A percentile compares a stretch with the other conserved stretches of the same genome.
Evolutionary conservation across 2,113 vertebrate species (phyloP).

Genomic region (Petrocephalus zakoni): DNA sequence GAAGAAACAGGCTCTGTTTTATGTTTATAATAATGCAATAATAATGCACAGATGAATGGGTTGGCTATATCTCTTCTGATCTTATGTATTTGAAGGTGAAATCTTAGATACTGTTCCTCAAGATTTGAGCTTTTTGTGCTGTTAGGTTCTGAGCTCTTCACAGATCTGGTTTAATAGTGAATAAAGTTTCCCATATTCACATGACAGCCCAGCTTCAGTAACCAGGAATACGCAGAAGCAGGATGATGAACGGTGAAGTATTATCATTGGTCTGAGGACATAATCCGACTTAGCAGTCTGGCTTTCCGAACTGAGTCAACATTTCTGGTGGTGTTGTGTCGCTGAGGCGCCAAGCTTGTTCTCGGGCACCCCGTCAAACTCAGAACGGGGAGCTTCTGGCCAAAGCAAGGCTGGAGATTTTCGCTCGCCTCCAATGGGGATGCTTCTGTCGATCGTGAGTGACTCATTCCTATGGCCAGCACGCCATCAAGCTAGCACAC

Average conservation of each 20-base stretch:
- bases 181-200: background rate
- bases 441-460: background rate
- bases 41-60: background rate
- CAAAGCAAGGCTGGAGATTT: constrained; percentile 11
- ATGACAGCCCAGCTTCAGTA: background rate
- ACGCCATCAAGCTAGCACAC: background rate
- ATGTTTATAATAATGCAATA: background rate
- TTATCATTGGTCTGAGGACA: background rate
- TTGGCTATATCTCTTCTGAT: background rate
- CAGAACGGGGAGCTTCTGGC: constrained; percentile 1
- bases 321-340: background rate
- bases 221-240: background rate
- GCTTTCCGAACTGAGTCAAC: background rate
- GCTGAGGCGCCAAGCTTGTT: background rate
- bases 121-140: background rate
- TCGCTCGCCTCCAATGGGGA: constrained; percentile 17
- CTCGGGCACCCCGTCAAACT: background rate
- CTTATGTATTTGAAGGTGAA: background rate
- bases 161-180: background rate
- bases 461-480: background rate
- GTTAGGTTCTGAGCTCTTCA: background rate
- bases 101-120: background rate
- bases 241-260: background rate
- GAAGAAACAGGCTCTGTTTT: background rate
- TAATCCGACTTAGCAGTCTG: background rate